phyloP scores from a whole-genome alignment of 2,113 vertebrate species.

The Thamnophis sirtalis region DNA sequence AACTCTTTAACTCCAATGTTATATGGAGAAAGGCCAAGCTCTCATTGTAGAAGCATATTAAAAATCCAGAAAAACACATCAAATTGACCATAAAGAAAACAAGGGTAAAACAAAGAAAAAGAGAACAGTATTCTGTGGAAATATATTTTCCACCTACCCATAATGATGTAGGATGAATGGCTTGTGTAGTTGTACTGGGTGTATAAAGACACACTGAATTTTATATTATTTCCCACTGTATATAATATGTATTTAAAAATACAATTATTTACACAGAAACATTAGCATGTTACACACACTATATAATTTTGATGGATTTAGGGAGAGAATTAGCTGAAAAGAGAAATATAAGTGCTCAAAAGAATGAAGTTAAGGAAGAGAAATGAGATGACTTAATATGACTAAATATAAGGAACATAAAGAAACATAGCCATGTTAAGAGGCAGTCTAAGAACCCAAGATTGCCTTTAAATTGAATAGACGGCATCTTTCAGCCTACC shows the following conservation, averaged over 20 bases:
- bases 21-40: slow-evolving; percentile 46
- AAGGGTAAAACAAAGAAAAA: slow-evolving; percentile 33
- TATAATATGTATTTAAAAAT: slow-evolving; percentile 44
- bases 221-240: slow-evolving; percentile 41
- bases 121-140: slow-evolving; percentile 37
- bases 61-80: slow-evolving; percentile 42
- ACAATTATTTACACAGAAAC: slow-evolving; percentile 44
- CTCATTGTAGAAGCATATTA: slow-evolving; percentile 56
- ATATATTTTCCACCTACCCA: slow-evolving; percentile 48
- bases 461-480: slow-evolving; percentile 40
- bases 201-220: slow-evolving; percentile 36
- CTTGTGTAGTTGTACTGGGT: background rate
- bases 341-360: slow-evolving; percentile 35
- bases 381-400: slow-evolving; percentile 7
- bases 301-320: slow-evolving; percentile 42
- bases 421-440: slow-evolving; percentile 6
- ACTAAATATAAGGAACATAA: slow-evolving; percentile 20
- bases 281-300: slow-evolving; percentile 29
- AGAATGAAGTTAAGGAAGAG: slow-evolving; percentile 25
- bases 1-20: slow-evolving; percentile 46
- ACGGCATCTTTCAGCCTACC: slow-evolving; percentile 41
- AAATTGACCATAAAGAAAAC: slow-evolving; percentile 45
- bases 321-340: slow-evolving; percentile 36
- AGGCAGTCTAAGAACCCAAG: slow-evolving; percentile 21
- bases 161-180: background rate